A percentile compares a stretch with the other conserved stretches of the same genome.
phyloP scores from a whole-genome alignment of 2,113 vertebrate genomes.

The Stegostoma tigrinum region DNA sequence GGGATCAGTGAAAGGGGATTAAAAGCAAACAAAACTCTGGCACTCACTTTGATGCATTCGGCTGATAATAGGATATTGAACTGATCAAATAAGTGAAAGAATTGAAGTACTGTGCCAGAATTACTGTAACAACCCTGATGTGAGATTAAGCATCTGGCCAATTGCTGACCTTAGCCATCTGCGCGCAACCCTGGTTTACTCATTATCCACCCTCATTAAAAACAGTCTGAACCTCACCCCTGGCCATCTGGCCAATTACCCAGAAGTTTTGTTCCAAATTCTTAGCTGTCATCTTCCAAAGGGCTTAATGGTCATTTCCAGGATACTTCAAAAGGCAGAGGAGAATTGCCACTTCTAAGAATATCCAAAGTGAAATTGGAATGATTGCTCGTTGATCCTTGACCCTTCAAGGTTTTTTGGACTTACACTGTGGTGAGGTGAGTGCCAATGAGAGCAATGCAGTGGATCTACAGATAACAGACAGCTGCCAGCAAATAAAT shows the following conservation, averaged over 20 bases:
- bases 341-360: background rate
- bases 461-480: background rate
- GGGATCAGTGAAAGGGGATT: background rate
- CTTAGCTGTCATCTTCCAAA: background rate
- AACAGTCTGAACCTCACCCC: background rate
- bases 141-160: background rate
- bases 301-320: background rate
- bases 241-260: background rate
- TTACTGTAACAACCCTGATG: background rate
- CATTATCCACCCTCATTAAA: slow-evolving; percentile 11
- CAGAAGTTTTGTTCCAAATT: background rate
- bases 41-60: background rate
- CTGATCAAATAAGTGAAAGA: background rate
- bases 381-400: background rate
- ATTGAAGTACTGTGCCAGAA: background rate
- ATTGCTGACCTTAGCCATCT: background rate
- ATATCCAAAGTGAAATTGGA: background rate
- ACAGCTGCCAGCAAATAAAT: slow-evolving; percentile 29
- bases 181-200: background rate
- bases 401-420: background rate
- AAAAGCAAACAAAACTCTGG: background rate
- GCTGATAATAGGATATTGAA: background rate
- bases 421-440: background rate
- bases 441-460: background rate
- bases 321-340: background rate